These are phyloP conservation scores for Astreopora myriophthalma DNA, from an alignment of 64 coral and sea anemone genomes.

Conservation along the genomic window DNA sequence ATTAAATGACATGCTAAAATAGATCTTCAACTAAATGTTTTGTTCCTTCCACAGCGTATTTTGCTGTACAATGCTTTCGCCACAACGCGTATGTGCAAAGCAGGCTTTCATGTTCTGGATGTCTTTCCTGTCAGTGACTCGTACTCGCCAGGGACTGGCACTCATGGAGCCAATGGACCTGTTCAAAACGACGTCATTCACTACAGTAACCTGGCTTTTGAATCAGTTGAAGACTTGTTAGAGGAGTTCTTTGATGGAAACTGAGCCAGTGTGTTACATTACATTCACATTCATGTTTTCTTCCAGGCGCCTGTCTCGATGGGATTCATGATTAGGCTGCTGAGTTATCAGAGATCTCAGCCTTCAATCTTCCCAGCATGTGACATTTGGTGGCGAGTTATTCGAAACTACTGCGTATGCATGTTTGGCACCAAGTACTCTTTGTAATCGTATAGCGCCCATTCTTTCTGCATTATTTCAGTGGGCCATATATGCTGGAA, in stretches of 20 bases:
- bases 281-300: no score
- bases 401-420: no score
- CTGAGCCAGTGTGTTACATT: background rate
- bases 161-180: conserved; percentile 39
- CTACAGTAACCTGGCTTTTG: conserved; percentile 68
- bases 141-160: conserved; percentile 66
- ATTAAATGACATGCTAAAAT: background rate
- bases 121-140: conserved; percentile 62
- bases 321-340: no score
- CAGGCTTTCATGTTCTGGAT: conserved; percentile 53
- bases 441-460: no score
- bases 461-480: no score
- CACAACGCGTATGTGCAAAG: conserved; percentile 43
- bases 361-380: no score
- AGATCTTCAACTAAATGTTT: background rate
- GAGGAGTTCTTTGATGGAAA: conserved; percentile 22
- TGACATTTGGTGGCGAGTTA: no score
- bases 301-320: no score
- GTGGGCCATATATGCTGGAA: no score
- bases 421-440: background rate
- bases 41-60: conserved; percentile 31
- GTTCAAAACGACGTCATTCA: conserved; percentile 62
- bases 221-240: conserved; percentile 40
- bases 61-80: conserved; percentile 63
- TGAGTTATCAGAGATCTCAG: no score